Base-by-base conservation (phyloP, 1,140 invertebrate species). In the Drosophila rhopaloa region DNA sequence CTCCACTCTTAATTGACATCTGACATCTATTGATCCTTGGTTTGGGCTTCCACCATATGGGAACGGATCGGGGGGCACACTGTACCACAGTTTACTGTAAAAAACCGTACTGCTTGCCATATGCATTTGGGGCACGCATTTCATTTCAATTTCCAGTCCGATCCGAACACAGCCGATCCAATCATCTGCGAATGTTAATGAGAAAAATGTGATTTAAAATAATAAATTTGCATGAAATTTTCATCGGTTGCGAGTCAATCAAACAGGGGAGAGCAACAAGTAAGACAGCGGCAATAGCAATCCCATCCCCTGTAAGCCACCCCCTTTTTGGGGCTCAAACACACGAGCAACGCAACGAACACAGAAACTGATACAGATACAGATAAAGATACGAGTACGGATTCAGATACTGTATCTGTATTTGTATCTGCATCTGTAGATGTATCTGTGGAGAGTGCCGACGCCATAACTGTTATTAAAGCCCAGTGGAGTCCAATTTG, bases 171-270 rank as follows among this genome's bases (percentile, higher is more conserved):
- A 65, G 50, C 27, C 55, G 63, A 61, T 81, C 56, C 72, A 73
- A 63, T 66, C 40, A 50, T 59, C 67, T 14, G 38, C 54, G 77
- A 68, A 84, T 86, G 70, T 86, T 86, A 88, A 89, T 82, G 70
- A 58, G 65, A 88, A 88, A 86, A 72, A 86, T 81, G 82, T 81
- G 70, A 81, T 85, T 88, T 73, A 71, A 82, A 78, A 80, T 72
- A 76, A 83, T 88, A 88, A 88, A 88, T 88, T 88, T 88, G 84
- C 83, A 86, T 86, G 61, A 56, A 67, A 58, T 81, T 79, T 82
- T 74, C 35, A 37, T 60, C 29, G 27, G 13, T 16, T 73, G 56
- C 48, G 53, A 77, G 60, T 77, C 74, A 77, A 77, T 89, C 80
- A 83, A 89, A 83, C 84, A 73, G 71, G 63, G 84, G 83, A 67